Base-by-base conservation (phyloP, 2,888 invertebrate genomes). In the Aphodius sticticus region DNA sequence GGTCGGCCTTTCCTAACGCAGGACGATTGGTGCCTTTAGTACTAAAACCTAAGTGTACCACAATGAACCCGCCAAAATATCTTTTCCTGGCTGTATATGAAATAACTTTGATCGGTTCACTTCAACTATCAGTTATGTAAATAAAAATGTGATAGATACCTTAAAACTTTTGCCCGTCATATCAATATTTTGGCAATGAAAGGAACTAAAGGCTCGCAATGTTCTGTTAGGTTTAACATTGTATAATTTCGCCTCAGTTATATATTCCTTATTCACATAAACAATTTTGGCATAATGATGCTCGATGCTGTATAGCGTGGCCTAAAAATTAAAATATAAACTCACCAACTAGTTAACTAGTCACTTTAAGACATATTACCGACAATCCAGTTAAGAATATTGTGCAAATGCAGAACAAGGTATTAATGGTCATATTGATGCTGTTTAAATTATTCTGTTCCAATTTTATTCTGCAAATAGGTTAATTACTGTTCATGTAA, bases 221-320 rank as follows among this genome's bases (percentile, higher is more conserved):
- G 69, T 76, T 36, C 76, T 69, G 26, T 76, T 76, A 36, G 69
- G 76, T 26, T 76, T 76, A 69, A 76, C 76, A 69, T 76, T 76
- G 14, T 35, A 7, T 5, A 76, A 12, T 7, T 69, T 16, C 4
- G 26, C 16, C 6, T 16, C 7, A 0, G 1, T 9, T 53, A 76
- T 6, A 4, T 69, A 53, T 4, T 69, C 12, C 35, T 69, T 76
- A 69, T 76, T 76, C 6, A 26, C 14, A 37, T 37, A 12, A 14
- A 76, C 7, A 16, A 76, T 7, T 35, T 76, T 16, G 2, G 53
- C 53, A 15, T 69, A 26, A 16, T 76, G 36, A 69, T 76, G 76
- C 15, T 36, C 76, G 6, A 76, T 2, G 15, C 53, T 76, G 16
- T 76, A 76, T 9, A 53, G 16, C 14, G 69, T 15, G 14, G 16